phyloP scores from a whole-genome alignment of 2,888 invertebrate genomes.

The Chrysodeixis includens region DNA sequence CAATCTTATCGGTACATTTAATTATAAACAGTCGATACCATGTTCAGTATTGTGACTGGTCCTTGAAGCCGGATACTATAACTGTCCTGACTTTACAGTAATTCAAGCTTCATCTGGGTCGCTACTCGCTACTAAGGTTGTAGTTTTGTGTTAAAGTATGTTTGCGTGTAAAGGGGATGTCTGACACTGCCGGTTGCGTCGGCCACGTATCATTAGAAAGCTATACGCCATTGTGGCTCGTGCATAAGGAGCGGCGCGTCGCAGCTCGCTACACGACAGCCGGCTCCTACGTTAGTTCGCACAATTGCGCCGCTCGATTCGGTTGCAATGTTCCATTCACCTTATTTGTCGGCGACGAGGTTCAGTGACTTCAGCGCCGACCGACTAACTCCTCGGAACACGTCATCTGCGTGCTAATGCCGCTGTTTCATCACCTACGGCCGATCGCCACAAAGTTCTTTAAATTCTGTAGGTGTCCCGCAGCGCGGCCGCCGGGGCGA shows the following conservation, averaged over 20 bases:
- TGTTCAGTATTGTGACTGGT: slow-evolving; percentile 29
- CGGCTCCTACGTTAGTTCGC: slow-evolving; percentile 70
- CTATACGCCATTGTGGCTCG: slow-evolving; percentile 69
- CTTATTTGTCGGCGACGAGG: slow-evolving; percentile 84
- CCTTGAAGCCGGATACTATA: slow-evolving; percentile 45
- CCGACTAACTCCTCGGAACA: slow-evolving; percentile 80
- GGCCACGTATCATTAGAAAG: slow-evolving; percentile 84
- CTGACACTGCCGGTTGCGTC: slow-evolving; percentile 52
- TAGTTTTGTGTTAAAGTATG: slow-evolving; percentile 54
- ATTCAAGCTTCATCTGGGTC: slow-evolving; percentile 42
- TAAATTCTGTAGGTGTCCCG: slow-evolving; percentile 82
- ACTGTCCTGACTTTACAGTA: slow-evolving; percentile 48
- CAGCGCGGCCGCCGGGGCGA: slow-evolving; percentile 74
- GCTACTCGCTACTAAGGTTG: slow-evolving; percentile 44
- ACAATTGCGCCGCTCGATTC: slow-evolving; percentile 74
- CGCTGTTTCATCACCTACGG: slow-evolving; percentile 79
- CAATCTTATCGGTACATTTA: slow-evolving; percentile 9
- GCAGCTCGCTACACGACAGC: slow-evolving; percentile 61
- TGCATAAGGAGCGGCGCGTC: slow-evolving; percentile 75
- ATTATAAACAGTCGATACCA: slow-evolving; percentile 18
- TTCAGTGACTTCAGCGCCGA: slow-evolving; percentile 86
- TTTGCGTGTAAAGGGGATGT: slow-evolving; percentile 49
- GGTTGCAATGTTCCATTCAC: slow-evolving; percentile 88
- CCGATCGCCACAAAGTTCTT: slow-evolving; percentile 76
- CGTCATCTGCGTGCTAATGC: slow-evolving; percentile 85